Percentiles rank a stretch among this genome's conserved stretches.
These are phyloP conservation scores for Okapia johnstoni DNA, from an alignment of 2,113 vertebrate species.

Conservation along the genomic window DNA sequence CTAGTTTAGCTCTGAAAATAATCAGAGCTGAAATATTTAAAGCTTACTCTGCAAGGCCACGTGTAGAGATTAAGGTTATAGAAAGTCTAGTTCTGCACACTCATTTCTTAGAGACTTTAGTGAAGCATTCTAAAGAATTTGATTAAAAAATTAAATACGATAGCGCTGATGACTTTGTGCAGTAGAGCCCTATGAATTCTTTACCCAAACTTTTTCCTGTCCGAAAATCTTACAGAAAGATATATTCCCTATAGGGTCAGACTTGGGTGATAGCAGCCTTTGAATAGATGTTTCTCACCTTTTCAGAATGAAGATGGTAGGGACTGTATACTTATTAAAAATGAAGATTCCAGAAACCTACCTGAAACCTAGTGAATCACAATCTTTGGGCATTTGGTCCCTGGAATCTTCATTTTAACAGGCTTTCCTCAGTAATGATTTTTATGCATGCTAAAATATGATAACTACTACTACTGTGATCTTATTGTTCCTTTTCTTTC, in stretches of 20 bases:
- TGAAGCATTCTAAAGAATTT: neutral
- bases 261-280: neutral
- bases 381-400: neutral
- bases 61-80: neutral
- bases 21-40: constrained; percentile 23
- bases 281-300: neutral
- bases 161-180: neutral
- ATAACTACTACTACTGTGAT: neutral
- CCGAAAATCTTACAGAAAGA: constrained; percentile 19
- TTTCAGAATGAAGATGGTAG: neutral
- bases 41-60: neutral
- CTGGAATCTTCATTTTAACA: constrained; percentile 35
- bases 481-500: neutral
- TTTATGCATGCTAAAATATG: constrained; percentile 33
- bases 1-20: neutral
- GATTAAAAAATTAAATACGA: neutral
- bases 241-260: neutral
- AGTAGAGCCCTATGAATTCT: neutral
- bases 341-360: neutral
- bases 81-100: neutral
- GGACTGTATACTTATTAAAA: neutral
- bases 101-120: neutral
- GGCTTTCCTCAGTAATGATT: constrained; percentile 10
- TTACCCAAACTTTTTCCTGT: neutral
- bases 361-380: neutral